These are phyloP conservation scores for Petaurus breviceps DNA, from an alignment of 2,113 vertebrate species.

Conservation along the genomic window DNA sequence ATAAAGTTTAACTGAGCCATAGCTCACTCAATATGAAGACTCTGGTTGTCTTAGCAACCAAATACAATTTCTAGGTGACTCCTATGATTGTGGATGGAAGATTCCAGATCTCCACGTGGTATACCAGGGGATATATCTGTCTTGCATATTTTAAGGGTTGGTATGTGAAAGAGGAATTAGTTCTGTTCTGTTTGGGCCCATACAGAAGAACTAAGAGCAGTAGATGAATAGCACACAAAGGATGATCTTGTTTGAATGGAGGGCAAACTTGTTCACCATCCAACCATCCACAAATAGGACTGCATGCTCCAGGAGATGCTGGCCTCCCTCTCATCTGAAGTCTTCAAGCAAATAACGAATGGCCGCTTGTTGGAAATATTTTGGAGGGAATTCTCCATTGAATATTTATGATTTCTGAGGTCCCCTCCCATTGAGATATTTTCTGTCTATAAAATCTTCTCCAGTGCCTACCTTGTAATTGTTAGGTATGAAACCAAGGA, in stretches of 20 bases:
- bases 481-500: background rate
- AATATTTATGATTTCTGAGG: background rate
- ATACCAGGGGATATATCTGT: background rate
- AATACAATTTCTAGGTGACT: slow-evolving; percentile 15
- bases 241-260: background rate
- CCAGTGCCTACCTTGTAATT: background rate
- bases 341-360: background rate
- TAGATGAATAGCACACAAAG: background rate
- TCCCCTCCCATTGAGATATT: background rate
- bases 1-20: background rate
- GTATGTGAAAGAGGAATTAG: background rate
- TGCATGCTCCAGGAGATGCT: background rate
- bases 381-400: background rate
- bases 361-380: background rate
- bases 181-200: background rate
- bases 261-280: background rate
- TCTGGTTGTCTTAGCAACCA: background rate
- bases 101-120: background rate
- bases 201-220: background rate
- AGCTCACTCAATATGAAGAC: background rate
- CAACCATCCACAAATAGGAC: background rate
- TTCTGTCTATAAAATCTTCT: background rate
- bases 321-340: background rate
- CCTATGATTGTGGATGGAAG: background rate
- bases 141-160: background rate